These are phyloP conservation scores for Manis javanica DNA, from an alignment of 2,797 vertebrate genomes.

Conservation along the genomic window DNA sequence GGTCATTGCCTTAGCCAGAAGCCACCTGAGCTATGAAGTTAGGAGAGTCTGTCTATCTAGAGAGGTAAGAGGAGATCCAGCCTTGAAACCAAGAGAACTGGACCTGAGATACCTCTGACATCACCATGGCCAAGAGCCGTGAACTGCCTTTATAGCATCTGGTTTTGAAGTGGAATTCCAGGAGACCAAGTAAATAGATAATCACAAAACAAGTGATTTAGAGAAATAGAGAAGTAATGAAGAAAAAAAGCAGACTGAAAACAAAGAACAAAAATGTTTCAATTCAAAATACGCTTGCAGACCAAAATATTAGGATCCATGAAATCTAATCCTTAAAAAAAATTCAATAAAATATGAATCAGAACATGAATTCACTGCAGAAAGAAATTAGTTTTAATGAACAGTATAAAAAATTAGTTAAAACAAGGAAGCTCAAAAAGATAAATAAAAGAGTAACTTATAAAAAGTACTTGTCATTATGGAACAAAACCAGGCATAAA, in stretches of 20 bases:
- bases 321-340: constrained; percentile 15
- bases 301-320: constrained; percentile 25
- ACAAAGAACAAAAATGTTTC: constrained; percentile 28
- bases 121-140: neutral
- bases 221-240: neutral
- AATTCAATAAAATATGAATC: constrained; percentile 50
- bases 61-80: neutral
- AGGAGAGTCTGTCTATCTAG: neutral
- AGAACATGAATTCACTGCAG: constrained; percentile 16
- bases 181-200: neutral
- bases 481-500: constrained; percentile 43
- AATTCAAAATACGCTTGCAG: constrained; percentile 45
- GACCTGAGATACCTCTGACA: neutral
- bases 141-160: neutral
- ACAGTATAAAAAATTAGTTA: constrained; percentile 35
- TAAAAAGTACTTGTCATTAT: neutral
- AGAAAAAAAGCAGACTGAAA: neutral
- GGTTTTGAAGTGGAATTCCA: constrained; percentile 4
- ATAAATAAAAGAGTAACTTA: neutral
- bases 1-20: neutral
- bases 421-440: constrained; percentile 34
- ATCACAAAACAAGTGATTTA: neutral
- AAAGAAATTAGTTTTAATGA: constrained; percentile 60
- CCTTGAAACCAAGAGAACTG: neutral
- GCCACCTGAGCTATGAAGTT: neutral